A percentile compares a stretch with the other conserved stretches of the same genome.
phyloP scores from a whole-genome alignment of 2,797 vertebrate species.

The Dermochelys coriacea region DNA sequence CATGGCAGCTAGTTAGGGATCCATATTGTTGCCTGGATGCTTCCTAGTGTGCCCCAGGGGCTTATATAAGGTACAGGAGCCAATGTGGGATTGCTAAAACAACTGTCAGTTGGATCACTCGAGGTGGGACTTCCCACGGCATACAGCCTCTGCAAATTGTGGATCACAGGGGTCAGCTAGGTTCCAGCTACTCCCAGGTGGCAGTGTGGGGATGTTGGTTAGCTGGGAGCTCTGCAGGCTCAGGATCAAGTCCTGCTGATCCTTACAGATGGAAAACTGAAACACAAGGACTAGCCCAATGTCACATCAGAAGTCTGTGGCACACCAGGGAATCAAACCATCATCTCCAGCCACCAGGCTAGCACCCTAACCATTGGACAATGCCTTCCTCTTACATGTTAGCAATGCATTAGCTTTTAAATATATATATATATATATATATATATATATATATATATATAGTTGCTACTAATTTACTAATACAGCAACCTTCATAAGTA shows the following conservation, averaged over 20 bases:
- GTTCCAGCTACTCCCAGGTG: not conserved
- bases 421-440: not conserved
- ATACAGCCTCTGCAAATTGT: not conserved
- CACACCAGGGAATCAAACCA: not conserved
- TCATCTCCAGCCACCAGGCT: not conserved
- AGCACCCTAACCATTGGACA: not conserved
- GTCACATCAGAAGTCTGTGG: not conserved
- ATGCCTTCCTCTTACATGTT: not conserved
- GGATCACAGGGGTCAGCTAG: not conserved
- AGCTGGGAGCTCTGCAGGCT: not conserved
- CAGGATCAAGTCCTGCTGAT: not conserved
- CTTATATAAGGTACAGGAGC: not conserved
- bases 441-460: not conserved
- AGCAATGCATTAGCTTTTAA: not conserved
- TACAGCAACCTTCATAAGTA: not conserved
- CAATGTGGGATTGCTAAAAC: not conserved
- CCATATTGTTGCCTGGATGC: not conserved
- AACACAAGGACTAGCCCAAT: not conserved
- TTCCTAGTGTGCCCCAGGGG: not conserved
- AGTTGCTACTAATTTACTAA: not conserved
- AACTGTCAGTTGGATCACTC: not conserved
- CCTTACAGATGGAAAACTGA: not conserved
- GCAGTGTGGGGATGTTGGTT: not conserved
- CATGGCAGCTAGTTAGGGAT: not conserved
- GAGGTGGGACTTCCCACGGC: not conserved